These are phyloP conservation scores for Acrobasis consociella DNA, from an alignment of 2,888 invertebrate genomes.

Conservation along the genomic window DNA sequence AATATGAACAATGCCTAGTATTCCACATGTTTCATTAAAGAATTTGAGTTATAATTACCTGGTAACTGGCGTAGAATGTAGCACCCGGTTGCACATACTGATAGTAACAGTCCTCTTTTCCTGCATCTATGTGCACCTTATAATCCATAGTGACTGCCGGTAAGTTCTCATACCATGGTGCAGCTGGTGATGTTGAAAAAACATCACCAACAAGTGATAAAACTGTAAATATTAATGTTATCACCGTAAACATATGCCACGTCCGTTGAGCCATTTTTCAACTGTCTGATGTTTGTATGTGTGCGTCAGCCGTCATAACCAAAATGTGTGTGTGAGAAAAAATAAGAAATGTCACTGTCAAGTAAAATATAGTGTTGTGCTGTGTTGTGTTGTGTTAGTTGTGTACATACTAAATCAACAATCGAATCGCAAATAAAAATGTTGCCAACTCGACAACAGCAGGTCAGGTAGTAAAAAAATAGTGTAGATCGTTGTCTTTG, in stretches of 20 bases:
- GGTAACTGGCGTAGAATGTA: constrained; percentile 96
- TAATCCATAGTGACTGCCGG: constrained; percentile 98
- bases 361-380: background rate
- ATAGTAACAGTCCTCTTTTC: constrained; percentile 96
- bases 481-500: no score
- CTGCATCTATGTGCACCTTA: constrained; percentile 97
- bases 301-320: no score
- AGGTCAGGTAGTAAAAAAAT: no score
- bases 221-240: constrained; percentile 74
- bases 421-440: no score
- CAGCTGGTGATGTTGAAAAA: constrained; percentile 79
- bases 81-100: constrained; percentile 96
- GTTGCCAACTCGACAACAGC: no score
- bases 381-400: no score
- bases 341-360: background rate
- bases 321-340: constrained; percentile 22
- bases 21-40: constrained; percentile 29
- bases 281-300: constrained; percentile 31
- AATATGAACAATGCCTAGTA: background rate
- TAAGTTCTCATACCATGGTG: constrained; percentile 92
- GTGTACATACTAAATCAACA: no score
- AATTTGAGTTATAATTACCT: constrained; percentile 82
- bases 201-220: constrained; percentile 77
- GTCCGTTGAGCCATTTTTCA: constrained; percentile 76
- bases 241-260: constrained; percentile 78